Evolutionary conservation across 2,113 vertebrate genomes (phyloP).

Genomic region (Saguinus imperator): DNA sequence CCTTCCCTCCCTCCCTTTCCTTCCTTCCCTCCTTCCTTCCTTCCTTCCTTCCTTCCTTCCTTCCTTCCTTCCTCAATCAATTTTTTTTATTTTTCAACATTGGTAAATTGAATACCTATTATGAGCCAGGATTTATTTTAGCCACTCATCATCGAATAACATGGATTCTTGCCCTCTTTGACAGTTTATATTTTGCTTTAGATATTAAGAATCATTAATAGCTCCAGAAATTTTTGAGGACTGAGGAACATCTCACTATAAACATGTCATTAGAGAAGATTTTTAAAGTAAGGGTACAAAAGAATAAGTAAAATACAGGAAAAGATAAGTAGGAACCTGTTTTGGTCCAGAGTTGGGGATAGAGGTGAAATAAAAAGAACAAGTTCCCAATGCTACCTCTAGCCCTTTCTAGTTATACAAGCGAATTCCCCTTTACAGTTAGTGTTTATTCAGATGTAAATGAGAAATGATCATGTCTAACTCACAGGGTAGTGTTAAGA

Average conservation of each 20-base stretch:
- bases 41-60: no score
- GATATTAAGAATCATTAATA: background rate
- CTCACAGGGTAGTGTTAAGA: background rate
- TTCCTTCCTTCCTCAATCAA: background rate
- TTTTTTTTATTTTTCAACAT: background rate
- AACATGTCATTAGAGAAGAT: background rate
- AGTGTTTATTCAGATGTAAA: background rate
- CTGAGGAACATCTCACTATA: background rate
- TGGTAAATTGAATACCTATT: background rate
- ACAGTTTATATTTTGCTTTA: conserved; percentile 13
- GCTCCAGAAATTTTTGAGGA: background rate
- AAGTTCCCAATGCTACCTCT: background rate
- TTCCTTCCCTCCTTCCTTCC: background rate
- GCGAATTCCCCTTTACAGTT: background rate
- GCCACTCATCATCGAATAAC: background rate
- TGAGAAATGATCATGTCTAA: background rate
- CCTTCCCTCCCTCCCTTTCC: background rate
- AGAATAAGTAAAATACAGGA: background rate
- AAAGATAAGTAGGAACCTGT: background rate
- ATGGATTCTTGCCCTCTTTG: background rate
- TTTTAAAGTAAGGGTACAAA: background rate
- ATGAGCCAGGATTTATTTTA: background rate
- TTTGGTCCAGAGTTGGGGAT: background rate
- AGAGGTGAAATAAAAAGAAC: background rate
- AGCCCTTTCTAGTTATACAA: background rate